Conservation (phyloP, 2,797 vertebrate species). For the Urophycis tenuis region DNA sequence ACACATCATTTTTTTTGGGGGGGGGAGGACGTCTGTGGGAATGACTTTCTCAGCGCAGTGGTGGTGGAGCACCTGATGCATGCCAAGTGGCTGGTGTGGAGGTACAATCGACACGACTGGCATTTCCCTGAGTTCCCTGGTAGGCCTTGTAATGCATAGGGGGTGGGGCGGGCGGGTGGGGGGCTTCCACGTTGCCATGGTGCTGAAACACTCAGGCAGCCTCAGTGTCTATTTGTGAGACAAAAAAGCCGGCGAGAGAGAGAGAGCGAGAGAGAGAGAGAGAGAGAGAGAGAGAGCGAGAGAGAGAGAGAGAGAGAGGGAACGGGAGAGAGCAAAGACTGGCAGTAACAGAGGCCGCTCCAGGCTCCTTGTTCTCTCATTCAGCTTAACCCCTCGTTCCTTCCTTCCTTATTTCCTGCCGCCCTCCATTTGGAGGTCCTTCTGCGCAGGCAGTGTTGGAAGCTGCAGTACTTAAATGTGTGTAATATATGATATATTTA, state of each 20-base stretch:
- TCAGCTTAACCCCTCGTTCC: background rate
- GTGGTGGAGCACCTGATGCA: constrained; percentile 41
- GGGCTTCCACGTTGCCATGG: constrained; percentile 53
- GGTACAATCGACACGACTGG: constrained; percentile 3
- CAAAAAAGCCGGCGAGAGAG: too few species aligned
- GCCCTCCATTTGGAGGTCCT: background rate
- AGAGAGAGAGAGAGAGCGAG: background rate
- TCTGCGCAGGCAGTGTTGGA: background rate
- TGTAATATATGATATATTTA: background rate
- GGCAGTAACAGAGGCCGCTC: constrained; percentile 25
- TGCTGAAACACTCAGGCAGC: constrained; percentile 42
- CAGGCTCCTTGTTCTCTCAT: constrained; percentile 27
- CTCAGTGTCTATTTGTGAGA: constrained; percentile 47
- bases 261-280: constrained; percentile 16
- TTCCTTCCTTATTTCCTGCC: background rate
- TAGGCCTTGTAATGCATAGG: background rate
- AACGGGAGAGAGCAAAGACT: constrained; percentile 24
- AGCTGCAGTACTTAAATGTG: background rate
- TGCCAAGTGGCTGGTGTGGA: constrained; percentile 14
- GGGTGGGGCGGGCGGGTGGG: background rate
- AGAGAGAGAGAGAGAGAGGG: constrained; percentile 4
- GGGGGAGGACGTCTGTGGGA: background rate
- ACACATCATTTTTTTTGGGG: too few species aligned
- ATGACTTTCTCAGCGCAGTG: background rate
- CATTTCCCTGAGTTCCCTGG: constrained; percentile 20